phyloP scores from a whole-genome alignment of 1,140 invertebrate genomes.

The Musca vetustissima region DNA sequence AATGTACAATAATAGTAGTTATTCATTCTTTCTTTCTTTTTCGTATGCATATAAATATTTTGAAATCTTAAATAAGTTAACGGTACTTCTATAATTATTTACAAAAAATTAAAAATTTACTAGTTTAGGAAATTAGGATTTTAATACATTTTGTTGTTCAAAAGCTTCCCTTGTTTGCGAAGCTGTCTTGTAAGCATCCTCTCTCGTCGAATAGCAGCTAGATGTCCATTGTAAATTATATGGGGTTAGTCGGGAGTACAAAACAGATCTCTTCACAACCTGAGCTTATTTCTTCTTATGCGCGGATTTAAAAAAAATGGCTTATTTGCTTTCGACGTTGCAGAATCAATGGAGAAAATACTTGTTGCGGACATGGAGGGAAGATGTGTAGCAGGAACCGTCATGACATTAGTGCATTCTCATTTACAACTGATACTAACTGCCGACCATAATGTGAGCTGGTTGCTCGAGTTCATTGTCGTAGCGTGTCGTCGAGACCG shows the following conservation, averaged over 20 bases:
- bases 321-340: too few relatives aligned
- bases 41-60: background rate
- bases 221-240: too few relatives aligned
- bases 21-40: too few relatives aligned
- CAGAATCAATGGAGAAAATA: background rate
- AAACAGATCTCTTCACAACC: slow-evolving; percentile 19
- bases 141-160: slow-evolving; percentile 2
- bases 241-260: too few relatives aligned
- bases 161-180: background rate
- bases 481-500: slow-evolving; percentile 35
- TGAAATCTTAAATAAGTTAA: slow-evolving; percentile 11
- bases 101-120: slow-evolving; percentile 1
- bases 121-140: slow-evolving; percentile 18
- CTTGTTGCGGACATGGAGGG: slow-evolving; percentile 9
- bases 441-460: slow-evolving; percentile 55
- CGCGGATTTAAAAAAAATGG: background rate
- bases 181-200: too few relatives aligned
- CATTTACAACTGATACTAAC: slow-evolving; percentile 55
- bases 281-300: slow-evolving; percentile 11
- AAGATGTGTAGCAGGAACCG: slow-evolving; percentile 5
- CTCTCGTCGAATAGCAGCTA: too few relatives aligned
- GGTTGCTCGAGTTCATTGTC: slow-evolving; percentile 54
- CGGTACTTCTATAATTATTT: background rate
- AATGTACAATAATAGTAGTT: background rate
- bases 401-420: slow-evolving; percentile 6